Percentiles rank a stretch among this genome's conserved stretches.
Evolutionary conservation across 2,113 vertebrate species (phyloP).

Genomic region (Suricata suricatta): DNA sequence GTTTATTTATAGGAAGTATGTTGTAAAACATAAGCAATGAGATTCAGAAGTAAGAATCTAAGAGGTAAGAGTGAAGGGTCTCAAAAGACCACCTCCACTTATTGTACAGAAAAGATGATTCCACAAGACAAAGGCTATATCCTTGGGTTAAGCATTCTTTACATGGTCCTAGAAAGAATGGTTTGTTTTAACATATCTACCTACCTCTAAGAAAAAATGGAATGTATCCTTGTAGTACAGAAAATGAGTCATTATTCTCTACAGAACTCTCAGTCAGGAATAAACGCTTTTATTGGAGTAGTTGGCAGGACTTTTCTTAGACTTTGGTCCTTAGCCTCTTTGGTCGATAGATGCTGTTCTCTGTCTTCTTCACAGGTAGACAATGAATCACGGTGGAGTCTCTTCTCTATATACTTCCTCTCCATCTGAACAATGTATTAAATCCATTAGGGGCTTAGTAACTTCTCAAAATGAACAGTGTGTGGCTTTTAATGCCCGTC

Average conservation of each 20-base stretch:
- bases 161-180: background rate
- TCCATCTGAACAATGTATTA: background rate
- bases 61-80: background rate
- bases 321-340: accelerated
- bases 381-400: too few species aligned
- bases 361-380: background rate
- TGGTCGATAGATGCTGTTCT: background rate
- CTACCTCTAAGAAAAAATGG: background rate
- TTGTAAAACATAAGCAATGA: background rate
- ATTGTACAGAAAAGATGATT: background rate
- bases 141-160: too few species aligned
- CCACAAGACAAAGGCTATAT: accelerated
- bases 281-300: background rate
- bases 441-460: background rate
- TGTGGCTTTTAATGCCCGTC: background rate
- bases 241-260: background rate
- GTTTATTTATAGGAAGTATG: background rate
- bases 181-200: background rate
- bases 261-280: background rate
- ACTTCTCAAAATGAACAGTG: background rate
- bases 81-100: accelerated
- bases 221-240: background rate
- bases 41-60: background rate
- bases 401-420: background rate
- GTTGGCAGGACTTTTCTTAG: background rate